Conservation (phyloP, 2,888 invertebrate species). For the Deilephila elpenor region DNA sequence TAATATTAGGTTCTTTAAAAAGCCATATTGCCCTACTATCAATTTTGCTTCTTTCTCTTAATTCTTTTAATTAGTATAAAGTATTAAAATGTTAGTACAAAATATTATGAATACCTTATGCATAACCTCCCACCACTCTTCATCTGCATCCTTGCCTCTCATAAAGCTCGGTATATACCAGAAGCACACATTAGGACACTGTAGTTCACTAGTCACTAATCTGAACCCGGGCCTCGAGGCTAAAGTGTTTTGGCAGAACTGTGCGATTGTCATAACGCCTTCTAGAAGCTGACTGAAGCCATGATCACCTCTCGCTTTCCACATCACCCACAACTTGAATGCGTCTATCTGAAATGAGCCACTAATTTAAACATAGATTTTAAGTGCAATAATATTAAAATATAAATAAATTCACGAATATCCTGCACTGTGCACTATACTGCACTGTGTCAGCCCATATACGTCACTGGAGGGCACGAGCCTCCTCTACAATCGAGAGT, state of each 20-base stretch:
- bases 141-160: slow-evolving; percentile 69
- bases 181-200: slow-evolving; percentile 95
- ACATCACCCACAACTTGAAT: slow-evolving; percentile 96
- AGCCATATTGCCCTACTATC: too few relatives aligned
- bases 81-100: slow-evolving; percentile 49
- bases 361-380: not conserved
- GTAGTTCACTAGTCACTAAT: slow-evolving; percentile 83
- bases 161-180: slow-evolving; percentile 91
- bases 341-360: slow-evolving; percentile 88
- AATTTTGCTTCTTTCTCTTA: too few relatives aligned
- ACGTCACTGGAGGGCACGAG: too few relatives aligned
- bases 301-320: slow-evolving; percentile 90
- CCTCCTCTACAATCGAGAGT: not conserved
- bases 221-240: slow-evolving; percentile 84
- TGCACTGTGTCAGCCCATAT: too few relatives aligned
- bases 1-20: too few relatives aligned
- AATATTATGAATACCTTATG: slow-evolving; percentile 69
- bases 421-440: too few relatives aligned
- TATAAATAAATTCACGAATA: too few relatives aligned
- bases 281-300: slow-evolving; percentile 87
- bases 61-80: too few relatives aligned
- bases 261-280: slow-evolving; percentile 86
- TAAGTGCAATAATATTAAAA: too few relatives aligned
- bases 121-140: slow-evolving; percentile 81
- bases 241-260: slow-evolving; percentile 83